A percentile compares a stretch with the other conserved stretches of the same genome.
These are phyloP conservation scores for Belgica antarctica DNA, from an alignment of 2,888 invertebrate species.

Conservation along the genomic window DNA sequence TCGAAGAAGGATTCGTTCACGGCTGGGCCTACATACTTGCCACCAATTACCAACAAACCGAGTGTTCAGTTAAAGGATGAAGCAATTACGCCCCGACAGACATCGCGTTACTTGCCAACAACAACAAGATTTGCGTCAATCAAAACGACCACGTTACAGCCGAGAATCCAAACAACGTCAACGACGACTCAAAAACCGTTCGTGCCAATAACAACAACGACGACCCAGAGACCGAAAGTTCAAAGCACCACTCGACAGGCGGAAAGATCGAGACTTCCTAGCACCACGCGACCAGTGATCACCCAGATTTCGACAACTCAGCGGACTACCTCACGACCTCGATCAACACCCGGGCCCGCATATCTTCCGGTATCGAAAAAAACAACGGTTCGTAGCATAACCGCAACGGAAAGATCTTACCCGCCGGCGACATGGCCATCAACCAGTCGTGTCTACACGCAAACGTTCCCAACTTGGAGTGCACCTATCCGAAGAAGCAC, in stretches of 20 bases:
- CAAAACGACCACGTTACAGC: not conserved
- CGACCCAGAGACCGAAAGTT: not conserved
- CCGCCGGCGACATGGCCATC: not conserved
- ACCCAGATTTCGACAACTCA: not conserved
- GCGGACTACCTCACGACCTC: not conserved
- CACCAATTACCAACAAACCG: not conserved
- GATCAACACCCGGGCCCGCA: not conserved
- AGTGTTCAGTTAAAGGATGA: too few species aligned
- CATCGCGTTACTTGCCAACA: too few species aligned
- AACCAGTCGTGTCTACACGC: not conserved
- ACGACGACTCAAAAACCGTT: not conserved
- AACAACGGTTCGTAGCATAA: not conserved
- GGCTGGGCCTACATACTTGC: not conserved
- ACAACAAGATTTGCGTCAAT: not conserved
- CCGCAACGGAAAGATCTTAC: not conserved
- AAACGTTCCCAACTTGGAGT: not conserved
- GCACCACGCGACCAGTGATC: too few species aligned
- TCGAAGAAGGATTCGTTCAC: not conserved
- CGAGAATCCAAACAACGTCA: not conserved
- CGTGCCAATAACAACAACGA: not conserved
- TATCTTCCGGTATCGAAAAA: not conserved
- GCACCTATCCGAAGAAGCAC: not conserved
- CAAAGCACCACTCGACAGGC: too few species aligned
- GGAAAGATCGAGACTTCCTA: too few species aligned
- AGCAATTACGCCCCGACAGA: not conserved